A percentile compares a stretch with the other conserved stretches of the same genome.
Evolutionary conservation across 2,888 invertebrate genomes (phyloP).

Genomic region (Marasmarcha lunaedactyla): DNA sequence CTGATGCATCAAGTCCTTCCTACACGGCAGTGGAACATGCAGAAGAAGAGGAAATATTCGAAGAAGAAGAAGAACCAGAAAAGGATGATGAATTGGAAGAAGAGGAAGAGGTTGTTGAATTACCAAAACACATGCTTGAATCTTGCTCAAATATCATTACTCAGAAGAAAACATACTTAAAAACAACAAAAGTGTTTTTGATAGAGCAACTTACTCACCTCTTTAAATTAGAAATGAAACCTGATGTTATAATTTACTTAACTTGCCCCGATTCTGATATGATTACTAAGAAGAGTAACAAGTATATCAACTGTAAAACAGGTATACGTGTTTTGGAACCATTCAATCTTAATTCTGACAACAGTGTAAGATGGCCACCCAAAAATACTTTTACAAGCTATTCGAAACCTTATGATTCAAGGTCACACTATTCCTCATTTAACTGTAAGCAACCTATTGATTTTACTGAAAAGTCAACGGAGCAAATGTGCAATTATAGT

Average conservation of each 20-base stretch:
- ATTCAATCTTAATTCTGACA: conserved; percentile 19
- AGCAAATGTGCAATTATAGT: conserved; percentile 64
- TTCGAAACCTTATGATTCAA: conserved; percentile 24
- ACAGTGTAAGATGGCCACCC: conserved; percentile 38
- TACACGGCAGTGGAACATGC: conserved; percentile 16
- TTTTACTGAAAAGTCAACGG: conserved; percentile 41
- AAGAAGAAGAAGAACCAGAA: conserved; percentile 23
- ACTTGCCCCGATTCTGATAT: conserved; percentile 66
- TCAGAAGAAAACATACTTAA: conserved; percentile 22
- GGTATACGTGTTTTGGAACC: conserved; percentile 16
- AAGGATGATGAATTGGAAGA: conserved; percentile 26
- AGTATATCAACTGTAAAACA: conserved; percentile 33
- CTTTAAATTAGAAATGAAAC: conserved; percentile 36
- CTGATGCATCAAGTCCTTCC: conserved; percentile 2
- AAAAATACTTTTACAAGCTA: conserved; percentile 34
- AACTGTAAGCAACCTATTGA: conserved; percentile 56
- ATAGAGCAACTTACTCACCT: conserved; percentile 37
- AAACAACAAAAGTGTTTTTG: conserved; percentile 29
- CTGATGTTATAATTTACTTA: conserved; percentile 68
- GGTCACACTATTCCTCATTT: conserved; percentile 45
- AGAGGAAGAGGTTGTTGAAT: conserved; percentile 25
- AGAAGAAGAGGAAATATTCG: conserved; percentile 24
- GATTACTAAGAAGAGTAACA: conserved; percentile 40
- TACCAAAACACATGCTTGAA: conserved; percentile 45
- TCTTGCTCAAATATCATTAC: conserved; percentile 30